Evolutionary conservation across 1,140 invertebrate genomes (phyloP).

Genomic region (Drosophila novamexicana): DNA sequence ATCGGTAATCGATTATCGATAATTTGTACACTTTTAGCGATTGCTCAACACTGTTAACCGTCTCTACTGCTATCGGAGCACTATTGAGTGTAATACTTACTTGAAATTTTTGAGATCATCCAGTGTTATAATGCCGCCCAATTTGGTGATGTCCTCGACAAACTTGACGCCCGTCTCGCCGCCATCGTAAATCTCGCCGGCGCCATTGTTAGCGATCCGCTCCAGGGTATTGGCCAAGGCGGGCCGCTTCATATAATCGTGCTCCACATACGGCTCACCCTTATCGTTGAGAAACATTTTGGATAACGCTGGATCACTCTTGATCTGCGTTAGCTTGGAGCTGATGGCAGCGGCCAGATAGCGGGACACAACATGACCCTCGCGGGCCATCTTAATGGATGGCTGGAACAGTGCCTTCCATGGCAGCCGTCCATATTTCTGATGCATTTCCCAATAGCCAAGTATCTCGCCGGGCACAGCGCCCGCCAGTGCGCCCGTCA

Average conservation of each 20-base stretch:
- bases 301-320: conserved; percentile 86
- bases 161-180: conserved; percentile 88
- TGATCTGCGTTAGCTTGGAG: conserved; percentile 86
- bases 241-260: conserved; percentile 89
- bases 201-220: conserved; percentile 88
- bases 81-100: conserved; percentile 30
- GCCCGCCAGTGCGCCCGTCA: conserved; percentile 88
- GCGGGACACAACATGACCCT: conserved; percentile 89
- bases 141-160: conserved; percentile 88
- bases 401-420: conserved; percentile 94
- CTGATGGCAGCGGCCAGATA: conserved; percentile 89
- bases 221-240: conserved; percentile 90
- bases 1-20: too few relatives aligned
- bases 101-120: conserved; percentile 90
- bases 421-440: conserved; percentile 90
- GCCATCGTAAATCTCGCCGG: conserved; percentile 88
- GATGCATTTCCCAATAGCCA: conserved; percentile 93
- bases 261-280: conserved; percentile 87
- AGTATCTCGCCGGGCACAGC: conserved; percentile 96
- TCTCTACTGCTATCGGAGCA: neutral
- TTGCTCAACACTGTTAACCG: too few relatives aligned
- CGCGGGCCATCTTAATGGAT: conserved; percentile 90
- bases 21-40: too few relatives aligned
- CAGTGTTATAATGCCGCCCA: conserved; percentile 91
- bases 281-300: conserved; percentile 89